phyloP scores from a whole-genome alignment of 2,797 vertebrate species.

The Fistularia commersonii region DNA sequence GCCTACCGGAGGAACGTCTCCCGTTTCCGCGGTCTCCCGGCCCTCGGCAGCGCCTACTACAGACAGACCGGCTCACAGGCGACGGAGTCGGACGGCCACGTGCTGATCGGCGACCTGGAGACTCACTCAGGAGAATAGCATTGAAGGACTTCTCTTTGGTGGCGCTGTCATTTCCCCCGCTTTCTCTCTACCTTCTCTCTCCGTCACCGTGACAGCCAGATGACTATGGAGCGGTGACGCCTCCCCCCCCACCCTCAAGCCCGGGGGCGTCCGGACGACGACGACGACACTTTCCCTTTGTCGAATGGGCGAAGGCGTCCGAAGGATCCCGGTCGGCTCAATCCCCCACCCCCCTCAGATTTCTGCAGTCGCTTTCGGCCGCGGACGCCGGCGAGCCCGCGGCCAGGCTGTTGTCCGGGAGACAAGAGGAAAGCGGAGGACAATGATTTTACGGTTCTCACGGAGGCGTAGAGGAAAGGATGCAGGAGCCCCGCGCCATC shows the following conservation, averaged over 20 bases:
- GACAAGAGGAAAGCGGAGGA: background rate
- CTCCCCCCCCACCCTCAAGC: no score
- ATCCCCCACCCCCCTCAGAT: no score
- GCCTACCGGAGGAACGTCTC: slow-evolving; percentile 75
- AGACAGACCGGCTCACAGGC: slow-evolving; percentile 73
- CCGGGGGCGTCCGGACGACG: slow-evolving; percentile 28
- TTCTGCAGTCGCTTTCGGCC: no score
- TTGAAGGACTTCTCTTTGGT: background rate
- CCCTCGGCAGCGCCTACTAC: slow-evolving; percentile 75
- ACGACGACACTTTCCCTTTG: background rate
- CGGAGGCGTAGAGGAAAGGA: slow-evolving; percentile 9
- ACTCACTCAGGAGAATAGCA: slow-evolving; percentile 71
- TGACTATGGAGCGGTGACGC: slow-evolving; percentile 51
- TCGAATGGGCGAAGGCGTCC: slow-evolving; percentile 1
- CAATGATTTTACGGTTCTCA: slow-evolving; percentile 6
- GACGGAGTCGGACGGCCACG: slow-evolving; percentile 80
- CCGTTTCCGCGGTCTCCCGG: slow-evolving; percentile 67
- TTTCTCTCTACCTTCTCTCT: slow-evolving; percentile 3
- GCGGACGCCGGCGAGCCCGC: no score
- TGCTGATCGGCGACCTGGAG: slow-evolving; percentile 86
- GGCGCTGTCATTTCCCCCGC: background rate
- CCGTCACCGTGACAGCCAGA: slow-evolving; percentile 20
- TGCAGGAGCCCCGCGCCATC: slow-evolving; percentile 5
- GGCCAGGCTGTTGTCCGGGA: no score
- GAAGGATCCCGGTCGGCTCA: slow-evolving; percentile 15